Evolutionary conservation across 2,113 vertebrate genomes (phyloP).

Genomic region (Zingel zingel): DNA sequence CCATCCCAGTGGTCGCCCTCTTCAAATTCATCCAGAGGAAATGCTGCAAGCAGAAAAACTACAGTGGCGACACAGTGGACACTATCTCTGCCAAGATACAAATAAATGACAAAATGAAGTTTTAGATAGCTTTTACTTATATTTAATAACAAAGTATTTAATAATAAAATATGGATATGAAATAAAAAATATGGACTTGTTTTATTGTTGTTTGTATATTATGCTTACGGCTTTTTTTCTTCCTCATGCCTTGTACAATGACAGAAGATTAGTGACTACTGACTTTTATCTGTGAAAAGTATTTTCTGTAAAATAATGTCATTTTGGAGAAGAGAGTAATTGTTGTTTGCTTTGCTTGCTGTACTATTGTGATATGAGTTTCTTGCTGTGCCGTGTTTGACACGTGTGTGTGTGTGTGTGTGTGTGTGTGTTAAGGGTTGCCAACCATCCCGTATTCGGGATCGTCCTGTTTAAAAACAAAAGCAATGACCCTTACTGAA

Average conservation of each 20-base stretch:
- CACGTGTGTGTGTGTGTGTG: not conserved
- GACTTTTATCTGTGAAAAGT: not conserved
- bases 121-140: slow-evolving; percentile 25
- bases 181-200: not conserved
- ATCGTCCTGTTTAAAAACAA: too few relatives aligned
- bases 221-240: not conserved
- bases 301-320: slow-evolving; percentile 25
- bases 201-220: slow-evolving; percentile 24
- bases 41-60: slow-evolving; percentile 65
- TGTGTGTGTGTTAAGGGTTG: too few relatives aligned
- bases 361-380: slow-evolving; percentile 9
- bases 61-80: slow-evolving; percentile 8
- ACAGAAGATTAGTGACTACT: not conserved
- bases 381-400: not conserved
- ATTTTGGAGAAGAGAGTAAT: not conserved
- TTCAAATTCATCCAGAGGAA: slow-evolving; percentile 84
- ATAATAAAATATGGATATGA: not conserved
- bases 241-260: not conserved
- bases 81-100: slow-evolving; percentile 74
- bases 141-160: slow-evolving; percentile 23
- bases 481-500: not conserved
- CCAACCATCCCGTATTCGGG: too few relatives aligned
- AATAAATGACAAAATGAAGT: slow-evolving; percentile 57
- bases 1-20: slow-evolving; percentile 85
- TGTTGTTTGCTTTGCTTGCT: not conserved